phyloP scores from a whole-genome alignment of 2,888 invertebrate genomes.

The Drosophila fungiperda region DNA sequence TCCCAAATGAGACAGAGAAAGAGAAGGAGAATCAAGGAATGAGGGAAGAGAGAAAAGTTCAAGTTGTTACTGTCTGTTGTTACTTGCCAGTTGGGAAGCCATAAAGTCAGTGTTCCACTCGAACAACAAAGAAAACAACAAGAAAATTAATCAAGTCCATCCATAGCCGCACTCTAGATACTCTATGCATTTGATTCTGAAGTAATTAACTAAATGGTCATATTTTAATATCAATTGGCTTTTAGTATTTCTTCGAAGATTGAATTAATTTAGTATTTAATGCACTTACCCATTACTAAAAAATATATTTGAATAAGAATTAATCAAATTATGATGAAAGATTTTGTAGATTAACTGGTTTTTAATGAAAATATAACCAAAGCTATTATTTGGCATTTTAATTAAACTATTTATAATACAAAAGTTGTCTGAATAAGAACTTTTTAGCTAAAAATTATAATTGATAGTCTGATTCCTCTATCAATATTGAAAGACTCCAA shows the following conservation, averaged over 20 bases:
- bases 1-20: background rate
- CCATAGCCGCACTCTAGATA: background rate
- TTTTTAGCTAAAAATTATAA: background rate
- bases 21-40: background rate
- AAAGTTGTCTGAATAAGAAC: background rate
- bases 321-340: background rate
- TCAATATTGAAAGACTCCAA: too few relatives aligned
- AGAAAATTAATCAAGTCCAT: background rate
- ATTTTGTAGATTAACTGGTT: background rate
- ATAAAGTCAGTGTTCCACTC: slow-evolving; percentile 66
- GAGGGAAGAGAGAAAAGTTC: slow-evolving; percentile 45
- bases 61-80: slow-evolving; percentile 65
- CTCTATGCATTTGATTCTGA: background rate
- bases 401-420: background rate
- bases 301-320: background rate
- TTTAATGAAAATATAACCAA: background rate
- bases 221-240: background rate
- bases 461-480: background rate
- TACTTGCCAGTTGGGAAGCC: slow-evolving; percentile 55
- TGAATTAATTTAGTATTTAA: background rate
- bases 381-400: too few relatives aligned
- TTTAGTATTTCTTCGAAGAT: background rate
- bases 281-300: background rate
- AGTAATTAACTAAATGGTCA: background rate
- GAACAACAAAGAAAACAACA: slow-evolving; percentile 36